A percentile compares a stretch with the other conserved stretches of the same genome.
Evolutionary conservation across 2,797 vertebrate species (phyloP).

Genomic region (Gadopsis marmoratus): DNA sequence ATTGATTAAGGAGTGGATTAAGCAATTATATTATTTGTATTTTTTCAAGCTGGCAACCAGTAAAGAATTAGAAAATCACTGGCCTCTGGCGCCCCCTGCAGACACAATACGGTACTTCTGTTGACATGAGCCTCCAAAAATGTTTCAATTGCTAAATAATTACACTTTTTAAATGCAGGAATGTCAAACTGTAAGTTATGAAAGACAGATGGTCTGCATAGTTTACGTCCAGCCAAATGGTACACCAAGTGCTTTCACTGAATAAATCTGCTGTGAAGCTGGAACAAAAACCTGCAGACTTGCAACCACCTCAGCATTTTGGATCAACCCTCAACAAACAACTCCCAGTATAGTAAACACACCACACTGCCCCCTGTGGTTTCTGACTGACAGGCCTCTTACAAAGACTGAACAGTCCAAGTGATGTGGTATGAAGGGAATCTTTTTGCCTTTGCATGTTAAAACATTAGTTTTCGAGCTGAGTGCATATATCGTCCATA

Average conservation of each 20-base stretch:
- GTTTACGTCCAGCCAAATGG: neutral
- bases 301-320: neutral
- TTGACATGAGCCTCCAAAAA: neutral
- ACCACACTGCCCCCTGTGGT: too few relatives aligned
- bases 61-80: neutral
- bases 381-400: neutral
- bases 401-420: neutral
- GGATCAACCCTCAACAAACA: too few relatives aligned
- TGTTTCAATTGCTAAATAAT: neutral
- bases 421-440: too few relatives aligned
- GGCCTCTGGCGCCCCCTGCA: slow-evolving; percentile 12
- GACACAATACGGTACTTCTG: neutral
- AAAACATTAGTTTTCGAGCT: neutral
- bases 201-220: neutral
- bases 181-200: neutral
- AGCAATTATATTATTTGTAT: neutral
- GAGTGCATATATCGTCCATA: neutral
- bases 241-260: neutral
- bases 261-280: neutral
- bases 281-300: neutral
- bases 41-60: neutral
- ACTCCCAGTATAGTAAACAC: too few relatives aligned
- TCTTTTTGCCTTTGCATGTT: neutral
- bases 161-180: neutral
- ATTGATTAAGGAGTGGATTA: neutral